Evolutionary conservation across 2,888 invertebrate species (phyloP), one percentile per base, ranked within the genome.

Genomic region (Entomobrya multifasciata): DNA sequence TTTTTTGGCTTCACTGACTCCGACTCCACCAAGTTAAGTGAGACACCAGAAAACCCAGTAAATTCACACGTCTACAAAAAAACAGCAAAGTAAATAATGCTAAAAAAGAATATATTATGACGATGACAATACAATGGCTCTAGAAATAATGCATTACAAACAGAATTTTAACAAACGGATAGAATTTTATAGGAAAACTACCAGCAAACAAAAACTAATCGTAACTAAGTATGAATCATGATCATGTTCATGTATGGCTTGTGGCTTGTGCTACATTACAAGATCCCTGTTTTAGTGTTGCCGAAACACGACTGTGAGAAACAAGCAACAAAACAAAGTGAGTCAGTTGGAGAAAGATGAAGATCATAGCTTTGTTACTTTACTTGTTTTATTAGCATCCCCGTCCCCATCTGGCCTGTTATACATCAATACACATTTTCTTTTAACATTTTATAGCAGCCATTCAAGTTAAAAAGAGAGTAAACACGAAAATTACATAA

Each of bases 1-100:
- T 77, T 77, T 77, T n/a, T 77, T 5, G 74, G 74, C 74, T 74
- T 74, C 74, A 74, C 74, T 74, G 49, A 72, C 65, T 65, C 41
- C 20, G 13, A n/a, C n/a, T n/a, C n/a, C n/a, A n/a, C n/a, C n/a
- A n/a, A n/a, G n/a, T n/a, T n/a, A n/a, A n/a, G n/a, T n/a, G n/a
- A n/a, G n/a, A 65, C 41, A 65, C 17, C 17, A 65, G 41, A 41
- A 41, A 41, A 41, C 17, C 41, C 17, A 41, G 11, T 41, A 65
- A 65, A 65, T 65, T 65, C 65, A 65, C 65, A 65, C 65, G 41
- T 65, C 36, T n/a, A n/a, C n/a, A 25, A 41, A 65, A 41, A 36
- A 65, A 41, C 41, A 65, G 17, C 20, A 65, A 17, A 20, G 65
- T 41, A 65, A 65, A 36, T 65, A 65, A 41, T 17, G 41, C 65